Base-by-base conservation (phyloP, 2,888 invertebrate species). In the Dusona sp. region DNA sequence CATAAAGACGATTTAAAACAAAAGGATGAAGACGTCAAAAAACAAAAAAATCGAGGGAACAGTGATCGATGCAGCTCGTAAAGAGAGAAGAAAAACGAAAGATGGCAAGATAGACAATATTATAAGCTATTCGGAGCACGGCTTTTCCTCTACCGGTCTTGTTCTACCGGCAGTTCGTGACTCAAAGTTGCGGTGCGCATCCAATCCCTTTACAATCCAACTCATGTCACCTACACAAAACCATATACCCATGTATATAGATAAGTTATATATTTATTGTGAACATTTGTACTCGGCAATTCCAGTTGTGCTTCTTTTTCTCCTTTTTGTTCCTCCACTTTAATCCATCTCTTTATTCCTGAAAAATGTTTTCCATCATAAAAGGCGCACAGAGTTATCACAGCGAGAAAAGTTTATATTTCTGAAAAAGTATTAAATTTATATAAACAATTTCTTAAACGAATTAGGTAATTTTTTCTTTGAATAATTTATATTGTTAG, bases 41-140 rank as follows among this genome's bases (percentile, higher is more conserved):
- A 73, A 79, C 80, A 68, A 57, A 68, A 67, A 65, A 74, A 77
- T 72, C 42, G 36, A 68, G 77, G 42, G 9, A 42, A 48, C 36
- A n/a, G 22, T 72, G 78, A 78, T 72, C 36, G 48, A 78, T 78
- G 61, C 61, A n/a, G 29, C 6, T 19, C 13, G 36, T 36, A 8
- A 38, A 38, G 68, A 61, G 48, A 85, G 29, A 29, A 61, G 25
- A 25, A 57, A 61, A 61, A 29, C 13, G 29, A 61, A 54, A 57
- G 48, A 75, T 64, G 72, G 83, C 61, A 36, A 84, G 80, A 86
- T 87, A 88, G 89, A 90, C 90, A 90, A 90, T 90, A 90, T 92
- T 90, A 90, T 92, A 91, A 92, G 90, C 90, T 89, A 92, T 92
- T 90, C 91, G 89, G 88, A 80, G 90, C 91, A 92, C 92, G 92